Base-by-base conservation (phyloP, 2,888 invertebrate species). In the Phortica magna region DNA sequence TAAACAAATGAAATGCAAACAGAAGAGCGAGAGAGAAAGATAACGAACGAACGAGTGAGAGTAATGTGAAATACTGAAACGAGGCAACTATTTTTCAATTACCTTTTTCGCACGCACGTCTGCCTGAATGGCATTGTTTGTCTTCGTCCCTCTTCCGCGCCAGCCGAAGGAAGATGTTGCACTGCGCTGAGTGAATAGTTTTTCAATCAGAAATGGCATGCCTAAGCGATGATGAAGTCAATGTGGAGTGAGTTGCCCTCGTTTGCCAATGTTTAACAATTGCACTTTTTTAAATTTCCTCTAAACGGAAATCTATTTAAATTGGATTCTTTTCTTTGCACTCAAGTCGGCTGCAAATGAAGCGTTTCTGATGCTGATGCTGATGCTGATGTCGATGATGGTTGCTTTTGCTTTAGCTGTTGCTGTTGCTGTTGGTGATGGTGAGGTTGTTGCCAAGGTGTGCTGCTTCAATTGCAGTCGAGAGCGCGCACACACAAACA, bases 231-330 rank as follows among this genome's bases (percentile, higher is more conserved):
- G 14, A 14, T 41, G n/a, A 31, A 31, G 48, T 48, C 77, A 19
- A 14, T 61, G 61, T 17, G 17, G n/a, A 12, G n/a, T 55, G n/a
- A n/a, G n/a, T 55, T 17, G n/a, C 55, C 10, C 7, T 22, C 61
- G 7, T 61, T 22, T 19, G 61, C 61, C 61, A 61, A 61, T 71
- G 70, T 42, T 79, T 87, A 83, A 85, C 85, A 87, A 85, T 86
- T 85, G 85, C 80, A 80, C 64, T 59, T 72, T 53, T 71, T 55
- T 19, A 87, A 89, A 89, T 90, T 89, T 89, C 89, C 89, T 89
- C 84, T 84, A 82, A 89, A 85, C 90, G 89, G 89, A 89, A 89
- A 90, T 90, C 89, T 89, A 89, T 89, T 90, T 84, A 88, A 89
- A 89, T 89, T 89, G 87, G 83, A 85, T 87, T 85, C 84, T 81